Evolutionary conservation across 1,140 invertebrate species (phyloP), one percentile per base, ranked within the genome.

Genomic region (Pteromalus puparum): DNA sequence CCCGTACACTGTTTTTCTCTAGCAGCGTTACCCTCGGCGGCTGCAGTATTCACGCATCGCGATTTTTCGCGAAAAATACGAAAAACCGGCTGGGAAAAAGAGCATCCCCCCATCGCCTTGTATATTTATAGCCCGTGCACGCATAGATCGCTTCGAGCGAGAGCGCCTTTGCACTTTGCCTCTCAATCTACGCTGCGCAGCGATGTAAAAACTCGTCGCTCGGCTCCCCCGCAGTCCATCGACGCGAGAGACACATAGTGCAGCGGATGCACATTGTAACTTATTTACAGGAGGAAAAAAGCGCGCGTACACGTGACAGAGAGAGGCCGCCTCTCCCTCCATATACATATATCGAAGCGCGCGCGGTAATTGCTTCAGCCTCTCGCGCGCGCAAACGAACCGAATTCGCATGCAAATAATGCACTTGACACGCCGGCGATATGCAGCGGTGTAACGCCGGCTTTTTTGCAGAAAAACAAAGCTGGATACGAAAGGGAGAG

Each of bases 351-450:
- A 61, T n/a, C 53, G 3, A 82, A 21, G 10, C 46, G 13, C 15
- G 13, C 38, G 10, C 30, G 74, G 15, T 83, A 83, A 83, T 83
- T 83, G 82, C 82, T 83, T 78, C 48, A 34, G 10, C 21, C 75
- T 83, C 73, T 72, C 82, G 75, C 26, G 21, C 42, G 74, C 24
- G 76, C 67, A 48, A 83, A 79, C 82, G 76, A 83, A 76, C 81
- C 75, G 30, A 74, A 84, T 81, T 84, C 83, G 38, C 53, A 84
- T 84, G 83, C 83, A 84, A 84, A 84, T 84, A 80, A 84, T 84
- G 77, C 83, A 84, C 83, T 84, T 84, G 76, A 79, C 82, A 24
- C 67, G 68, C 24, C 24, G 70, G 1, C 30, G 46, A 61, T 38
- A 21, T 18, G 13, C 67, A 38, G 26, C 38, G 72, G 18, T 72